Evolutionary conservation across 53 echinoderm and acorn worm species (phyloP).

Genomic region (Temnopleurus reevesii): DNA sequence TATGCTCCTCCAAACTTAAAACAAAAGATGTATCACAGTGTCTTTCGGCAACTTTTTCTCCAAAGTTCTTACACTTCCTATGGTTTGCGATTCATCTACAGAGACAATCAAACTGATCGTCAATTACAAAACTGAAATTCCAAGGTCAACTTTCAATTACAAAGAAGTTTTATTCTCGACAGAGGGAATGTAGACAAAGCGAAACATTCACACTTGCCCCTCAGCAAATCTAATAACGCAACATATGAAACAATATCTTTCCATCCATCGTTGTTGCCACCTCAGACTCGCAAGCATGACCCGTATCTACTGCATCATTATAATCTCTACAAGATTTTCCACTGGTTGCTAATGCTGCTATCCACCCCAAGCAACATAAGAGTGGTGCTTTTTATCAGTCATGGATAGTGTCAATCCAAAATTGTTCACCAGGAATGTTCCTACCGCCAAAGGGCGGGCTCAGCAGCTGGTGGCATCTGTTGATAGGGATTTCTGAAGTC

Average conservation of each 20-base stretch:
- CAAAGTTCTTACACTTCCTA: too few species aligned
- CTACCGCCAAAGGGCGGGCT: background rate
- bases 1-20: background rate
- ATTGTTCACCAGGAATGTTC: background rate
- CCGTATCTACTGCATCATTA: background rate
- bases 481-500: constrained; percentile 31
- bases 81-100: too few species aligned
- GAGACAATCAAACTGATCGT: too few species aligned
- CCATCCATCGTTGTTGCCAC: too few species aligned
- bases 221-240: too few species aligned
- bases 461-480: constrained; percentile 46
- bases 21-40: too few species aligned
- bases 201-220: too few species aligned
- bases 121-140: too few species aligned
- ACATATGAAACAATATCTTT: too few species aligned
- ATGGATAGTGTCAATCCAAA: background rate
- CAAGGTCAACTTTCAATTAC: too few species aligned
- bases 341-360: background rate
- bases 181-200: too few species aligned
- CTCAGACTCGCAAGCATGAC: background rate
- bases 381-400: background rate
- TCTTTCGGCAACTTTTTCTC: background rate
- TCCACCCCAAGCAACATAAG: background rate
- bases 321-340: background rate
- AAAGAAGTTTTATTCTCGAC: too few species aligned